phyloP scores from a whole-genome alignment of 2,797 vertebrate genomes.

The Neosilurus hyrtlii region DNA sequence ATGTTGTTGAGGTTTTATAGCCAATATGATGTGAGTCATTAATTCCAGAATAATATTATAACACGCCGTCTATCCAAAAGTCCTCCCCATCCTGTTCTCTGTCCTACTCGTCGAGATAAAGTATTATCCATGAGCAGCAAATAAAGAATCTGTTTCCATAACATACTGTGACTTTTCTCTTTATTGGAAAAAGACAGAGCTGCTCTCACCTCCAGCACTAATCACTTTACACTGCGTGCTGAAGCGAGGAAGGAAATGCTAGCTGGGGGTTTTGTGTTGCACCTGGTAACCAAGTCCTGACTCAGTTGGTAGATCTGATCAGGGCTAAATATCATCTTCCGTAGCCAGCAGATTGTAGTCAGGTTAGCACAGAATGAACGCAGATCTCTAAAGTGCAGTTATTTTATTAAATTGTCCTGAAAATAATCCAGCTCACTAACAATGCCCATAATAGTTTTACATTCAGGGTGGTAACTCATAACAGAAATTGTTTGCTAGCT shows the following conservation, averaged over 20 bases:
- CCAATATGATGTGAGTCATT: neutral
- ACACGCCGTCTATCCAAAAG: neutral
- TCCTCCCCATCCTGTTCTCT: neutral
- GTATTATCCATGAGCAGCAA: neutral
- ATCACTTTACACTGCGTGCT: neutral
- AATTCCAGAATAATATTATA: neutral
- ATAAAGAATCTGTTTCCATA: neutral
- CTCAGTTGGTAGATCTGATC: constrained; percentile 12
- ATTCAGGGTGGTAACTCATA: neutral
- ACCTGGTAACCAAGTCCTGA: constrained; percentile 44
- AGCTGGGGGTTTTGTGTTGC: constrained; percentile 43
- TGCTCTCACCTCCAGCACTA: neutral
- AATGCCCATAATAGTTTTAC: neutral
- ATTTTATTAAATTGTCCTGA: neutral
- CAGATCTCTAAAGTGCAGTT: neutral
- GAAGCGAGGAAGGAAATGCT: constrained; percentile 11
- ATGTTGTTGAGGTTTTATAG: neutral
- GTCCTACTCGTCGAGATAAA: neutral
- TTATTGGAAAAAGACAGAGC: neutral
- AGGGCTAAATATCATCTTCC: constrained; percentile 25
- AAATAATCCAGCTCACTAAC: neutral
- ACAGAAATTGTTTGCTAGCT: too few species aligned
- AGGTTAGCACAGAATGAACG: neutral
- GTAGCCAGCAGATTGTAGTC: neutral
- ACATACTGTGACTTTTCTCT: neutral